These are phyloP conservation scores for Hydrozoanthus tunicans DNA, from an alignment of 64 coral and sea anemone genomes.

Conservation along the genomic window DNA sequence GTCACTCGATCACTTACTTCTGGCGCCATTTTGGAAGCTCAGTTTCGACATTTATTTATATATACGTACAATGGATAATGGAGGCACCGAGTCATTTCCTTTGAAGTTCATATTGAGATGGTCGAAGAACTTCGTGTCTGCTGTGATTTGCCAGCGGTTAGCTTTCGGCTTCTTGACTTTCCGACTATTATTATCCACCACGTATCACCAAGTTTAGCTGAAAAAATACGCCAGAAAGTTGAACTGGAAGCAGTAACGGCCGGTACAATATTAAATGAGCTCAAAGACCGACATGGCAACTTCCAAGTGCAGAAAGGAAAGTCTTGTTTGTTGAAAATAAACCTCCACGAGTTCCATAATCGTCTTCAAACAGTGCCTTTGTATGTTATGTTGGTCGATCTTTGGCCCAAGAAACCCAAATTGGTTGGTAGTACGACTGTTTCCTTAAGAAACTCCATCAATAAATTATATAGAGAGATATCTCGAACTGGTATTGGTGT, in stretches of 20 bases:
- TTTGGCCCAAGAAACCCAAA: slow-evolving; percentile 74
- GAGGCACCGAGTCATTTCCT: slow-evolving; percentile 70
- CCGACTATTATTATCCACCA: slow-evolving; percentile 88
- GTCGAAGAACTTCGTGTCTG: slow-evolving; percentile 61
- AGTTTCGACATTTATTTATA: not conserved
- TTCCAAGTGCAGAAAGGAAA: slow-evolving; percentile 81
- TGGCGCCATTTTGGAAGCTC: not conserved
- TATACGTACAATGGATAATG: not conserved
- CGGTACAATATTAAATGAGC: slow-evolving; percentile 43
- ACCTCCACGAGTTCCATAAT: slow-evolving; percentile 47
- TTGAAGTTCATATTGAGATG: slow-evolving; percentile 89
- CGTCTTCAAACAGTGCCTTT: slow-evolving; percentile 76
- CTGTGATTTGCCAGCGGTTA: slow-evolving; percentile 77
- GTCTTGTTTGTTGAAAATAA: slow-evolving; percentile 90
- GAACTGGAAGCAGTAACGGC: slow-evolving; percentile 1
- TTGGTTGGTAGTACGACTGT: slow-evolving; percentile 85
- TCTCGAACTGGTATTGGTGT: slow-evolving; percentile 68
- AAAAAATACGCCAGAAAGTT: slow-evolving; percentile 70
- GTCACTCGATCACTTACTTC: not conserved
- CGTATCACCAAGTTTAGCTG: slow-evolving; percentile 40
- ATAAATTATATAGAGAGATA: slow-evolving; percentile 71
- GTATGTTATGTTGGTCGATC: slow-evolving; percentile 92
- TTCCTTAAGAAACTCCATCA: slow-evolving; percentile 62
- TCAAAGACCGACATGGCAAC: slow-evolving; percentile 76
- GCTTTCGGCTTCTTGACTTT: slow-evolving; percentile 93